phyloP scores from a whole-genome alignment of 2,113 vertebrate genomes.

The Galbula dea region DNA sequence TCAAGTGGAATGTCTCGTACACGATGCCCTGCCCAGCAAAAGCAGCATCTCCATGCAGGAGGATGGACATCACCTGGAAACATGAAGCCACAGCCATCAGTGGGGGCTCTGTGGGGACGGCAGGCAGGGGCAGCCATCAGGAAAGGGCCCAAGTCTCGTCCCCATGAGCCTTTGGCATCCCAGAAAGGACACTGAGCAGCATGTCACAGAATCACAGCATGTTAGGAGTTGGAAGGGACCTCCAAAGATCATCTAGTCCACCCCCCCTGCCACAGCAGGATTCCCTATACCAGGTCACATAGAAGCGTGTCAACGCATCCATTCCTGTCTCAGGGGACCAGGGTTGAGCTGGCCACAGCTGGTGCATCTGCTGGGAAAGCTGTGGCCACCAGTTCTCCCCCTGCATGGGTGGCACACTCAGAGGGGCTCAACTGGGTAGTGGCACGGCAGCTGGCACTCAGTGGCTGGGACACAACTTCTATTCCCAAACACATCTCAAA shows the following conservation, averaged over 20 bases:
- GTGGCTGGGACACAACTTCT: not conserved
- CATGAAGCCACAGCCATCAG: accelerated
- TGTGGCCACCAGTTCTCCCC: not conserved
- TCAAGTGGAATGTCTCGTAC: constrained; percentile 95
- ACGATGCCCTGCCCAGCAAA: constrained; percentile 94
- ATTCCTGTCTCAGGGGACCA: not conserved
- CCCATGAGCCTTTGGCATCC: not conserved
- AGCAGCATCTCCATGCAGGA: constrained; percentile 91
- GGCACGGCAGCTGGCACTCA: accelerated
- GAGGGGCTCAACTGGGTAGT: not conserved
- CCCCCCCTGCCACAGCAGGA: too few species aligned
- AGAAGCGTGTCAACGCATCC: not conserved
- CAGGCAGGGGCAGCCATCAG: not conserved
- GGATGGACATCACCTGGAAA: constrained; percentile 91
- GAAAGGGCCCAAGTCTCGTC: not conserved
- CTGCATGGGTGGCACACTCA: accelerated
- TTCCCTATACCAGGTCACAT: too few species aligned
- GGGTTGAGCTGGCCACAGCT: not conserved
- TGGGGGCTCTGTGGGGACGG: accelerated
- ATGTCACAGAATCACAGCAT: too few species aligned
- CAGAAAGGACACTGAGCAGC: not conserved
- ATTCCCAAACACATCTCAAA: not conserved
- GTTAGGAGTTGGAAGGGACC: too few species aligned
- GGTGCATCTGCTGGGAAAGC: not conserved
- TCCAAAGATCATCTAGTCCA: too few species aligned